Evolutionary conservation across 2,797 vertebrate genomes (phyloP), one percentile per base, ranked within the genome.

Genomic region (Arrhamphus sclerolepis): DNA sequence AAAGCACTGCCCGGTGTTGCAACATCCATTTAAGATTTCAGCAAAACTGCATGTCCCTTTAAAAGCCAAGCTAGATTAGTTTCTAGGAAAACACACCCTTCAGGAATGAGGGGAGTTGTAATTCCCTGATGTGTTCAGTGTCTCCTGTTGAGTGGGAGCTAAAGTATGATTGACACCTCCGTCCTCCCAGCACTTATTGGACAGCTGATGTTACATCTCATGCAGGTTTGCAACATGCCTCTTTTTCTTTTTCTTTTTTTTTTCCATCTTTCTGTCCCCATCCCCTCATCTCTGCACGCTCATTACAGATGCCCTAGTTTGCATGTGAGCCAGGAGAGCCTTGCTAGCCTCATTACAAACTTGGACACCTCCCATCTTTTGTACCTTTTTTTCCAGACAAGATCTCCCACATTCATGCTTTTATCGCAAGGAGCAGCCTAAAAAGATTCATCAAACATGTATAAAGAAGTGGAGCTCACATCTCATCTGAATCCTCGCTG

Each of bases 261-360:
- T n/a, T n/a, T n/a, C n/a, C n/a, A n/a, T n/a, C 31, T 44, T 51
- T 51, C 60, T 53, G 41, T 53, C 71, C 73, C 70, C 62, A 54
- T 70, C 79, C 57, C 64, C 10, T 61, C 77, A 17, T 61, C 70
- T 68, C 64, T 77, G 65, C 78, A 81, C 21, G 59, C 85, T 89
- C 86, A 88, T 89, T 88, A 89, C 86, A 85, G 82, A 84, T 90
- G 89, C 81, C 87, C 89, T 86, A 90, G 81, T 89, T 92, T 88
- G 78, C 77, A 77, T 21, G 18, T 48, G 72, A 89, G 88, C 85
- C 81, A 88, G 78, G 70, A 86, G 81, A 88, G 71, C 76, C 72
- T 78, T 39, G 56, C 81, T 87, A 87, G 85, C 86, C 86, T 91
- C 83, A 86, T 91, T 90, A 89, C 82, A 83, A 89, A 89, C 65